phyloP scores from a whole-genome alignment of 2,888 invertebrate species.

The Atethmia centrago region DNA sequence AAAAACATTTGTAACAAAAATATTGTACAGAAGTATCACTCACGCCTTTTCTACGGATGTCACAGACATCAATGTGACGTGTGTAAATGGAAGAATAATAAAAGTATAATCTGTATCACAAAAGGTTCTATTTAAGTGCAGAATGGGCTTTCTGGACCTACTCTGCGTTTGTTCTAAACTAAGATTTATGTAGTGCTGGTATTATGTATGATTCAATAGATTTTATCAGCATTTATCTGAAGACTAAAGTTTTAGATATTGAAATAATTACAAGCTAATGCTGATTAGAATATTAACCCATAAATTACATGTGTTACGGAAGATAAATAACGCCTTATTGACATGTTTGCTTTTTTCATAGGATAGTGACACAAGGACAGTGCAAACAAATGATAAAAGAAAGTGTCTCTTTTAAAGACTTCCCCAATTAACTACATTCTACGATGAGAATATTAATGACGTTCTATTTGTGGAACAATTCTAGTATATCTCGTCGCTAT shows the following conservation, averaged over 20 bases:
- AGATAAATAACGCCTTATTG: not conserved
- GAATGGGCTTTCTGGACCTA: not conserved
- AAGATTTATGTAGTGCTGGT: not conserved
- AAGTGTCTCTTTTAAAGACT: not conserved
- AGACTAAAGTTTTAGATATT: not conserved
- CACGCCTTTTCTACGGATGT: not conserved
- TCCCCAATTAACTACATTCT: not conserved
- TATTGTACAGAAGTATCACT: not conserved
- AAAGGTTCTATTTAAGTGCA: not conserved
- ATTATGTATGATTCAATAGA: not conserved
- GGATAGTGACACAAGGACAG: not conserved
- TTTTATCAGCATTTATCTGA: slow-evolving; percentile 2
- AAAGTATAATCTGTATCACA: not conserved
- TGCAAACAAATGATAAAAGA: not conserved
- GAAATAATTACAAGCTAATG: not conserved
- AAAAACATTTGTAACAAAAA: not conserved
- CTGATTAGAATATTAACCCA: not conserved
- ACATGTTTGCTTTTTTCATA: not conserved
- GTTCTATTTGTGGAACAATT: not conserved
- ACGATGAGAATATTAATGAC: not conserved
- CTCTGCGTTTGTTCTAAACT: not conserved
- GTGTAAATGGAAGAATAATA: not conserved
- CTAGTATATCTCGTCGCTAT: not conserved
- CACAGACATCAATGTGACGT: not conserved
- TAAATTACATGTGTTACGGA: not conserved